Evolutionary conservation across 2,888 invertebrate genomes (phyloP).

Genomic region (Synanthedon formicaeformis): DNA sequence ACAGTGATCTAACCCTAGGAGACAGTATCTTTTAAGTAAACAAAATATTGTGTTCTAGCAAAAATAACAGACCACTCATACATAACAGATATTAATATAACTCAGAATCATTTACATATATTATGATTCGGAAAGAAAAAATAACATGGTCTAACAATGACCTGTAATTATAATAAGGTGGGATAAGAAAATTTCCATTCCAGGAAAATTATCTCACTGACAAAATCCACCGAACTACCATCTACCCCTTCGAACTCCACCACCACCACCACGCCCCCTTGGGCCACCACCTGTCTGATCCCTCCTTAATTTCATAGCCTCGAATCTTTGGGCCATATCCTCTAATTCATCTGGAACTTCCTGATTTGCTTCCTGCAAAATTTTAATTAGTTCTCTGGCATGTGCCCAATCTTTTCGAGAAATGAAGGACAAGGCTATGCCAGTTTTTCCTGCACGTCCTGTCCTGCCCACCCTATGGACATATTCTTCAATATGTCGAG

Average conservation of each 20-base stretch:
- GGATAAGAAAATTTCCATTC: too few relatives aligned
- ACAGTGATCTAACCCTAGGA: too few relatives aligned
- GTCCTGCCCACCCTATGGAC: slow-evolving; percentile 97
- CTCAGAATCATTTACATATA: too few relatives aligned
- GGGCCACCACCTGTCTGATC: slow-evolving; percentile 64
- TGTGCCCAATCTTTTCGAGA: slow-evolving; percentile 85
- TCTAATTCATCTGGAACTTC: slow-evolving; percentile 81
- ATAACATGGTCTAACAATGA: too few relatives aligned
- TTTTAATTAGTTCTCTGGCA: slow-evolving; percentile 84
- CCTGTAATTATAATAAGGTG: too few relatives aligned
- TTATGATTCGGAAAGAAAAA: too few relatives aligned
- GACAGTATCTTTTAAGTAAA: too few relatives aligned
- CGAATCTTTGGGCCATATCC: slow-evolving; percentile 81
- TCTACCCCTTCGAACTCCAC: slow-evolving; percentile 28
- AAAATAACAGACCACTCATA: too few relatives aligned
- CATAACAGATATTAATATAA: too few relatives aligned
- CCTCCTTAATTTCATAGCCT: slow-evolving; percentile 74
- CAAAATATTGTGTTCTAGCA: too few relatives aligned
- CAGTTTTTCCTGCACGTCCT: slow-evolving; percentile 89
- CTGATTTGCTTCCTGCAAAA: slow-evolving; percentile 89
- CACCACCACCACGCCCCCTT: slow-evolving; percentile 39
- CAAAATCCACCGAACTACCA: not conserved
- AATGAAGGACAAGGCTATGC: slow-evolving; percentile 85
- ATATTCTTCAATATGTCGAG: slow-evolving; percentile 94
- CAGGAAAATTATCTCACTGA: too few relatives aligned